Base-by-base conservation (phyloP, 2,888 invertebrate genomes). In the Subacronicta megacephala region DNA sequence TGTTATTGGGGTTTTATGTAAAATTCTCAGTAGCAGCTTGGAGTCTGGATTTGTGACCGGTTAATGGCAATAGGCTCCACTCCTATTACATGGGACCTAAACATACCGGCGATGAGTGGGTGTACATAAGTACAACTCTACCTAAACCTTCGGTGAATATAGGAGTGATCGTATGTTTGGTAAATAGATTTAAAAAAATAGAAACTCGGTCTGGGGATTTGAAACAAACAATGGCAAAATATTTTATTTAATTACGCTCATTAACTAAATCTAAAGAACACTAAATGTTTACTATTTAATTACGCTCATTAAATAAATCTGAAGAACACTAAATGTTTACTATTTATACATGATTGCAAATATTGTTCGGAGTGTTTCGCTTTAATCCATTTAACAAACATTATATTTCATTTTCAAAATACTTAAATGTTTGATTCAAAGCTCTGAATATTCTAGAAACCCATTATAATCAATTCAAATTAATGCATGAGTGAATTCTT, bases 351-450 rank as follows among this genome's bases (percentile, higher is more conserved):
- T 42, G 42, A 13, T 16, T 29, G 12, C 16, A 16, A 41, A 41
- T 41, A 41, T 26, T 26, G 13, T 23, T 26, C 5, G 15, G 5
- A 29, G 16, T 29, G 29, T 12, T 6, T 12, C 0, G 7, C 38
- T n/a, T 38, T 15, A 18, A n/a, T 38, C 18, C 12, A 12, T 7
- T 38, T 18, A 38, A 12, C 18, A 18, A 6, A 37, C 17, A 12
- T 37, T 7, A 31, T 42, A 12, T 16, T 42, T 42, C 5, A 42
- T 42, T 42, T 29, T 7, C 42, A 29, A 16, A 42, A 26, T 41
- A 26, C 26, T 26, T 26, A 10, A 41, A 26, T 41, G 16, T 17
- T 15, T 42, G 10, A 42, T 29, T 16, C 12, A 12, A 6, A 29
- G 29, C 12, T 3, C 26, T 15, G 10, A 41, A 23, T 10, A 15